These are phyloP conservation scores for Drosophila ambigua DNA, from an alignment of 1,140 invertebrate genomes.

Conservation along the genomic window DNA sequence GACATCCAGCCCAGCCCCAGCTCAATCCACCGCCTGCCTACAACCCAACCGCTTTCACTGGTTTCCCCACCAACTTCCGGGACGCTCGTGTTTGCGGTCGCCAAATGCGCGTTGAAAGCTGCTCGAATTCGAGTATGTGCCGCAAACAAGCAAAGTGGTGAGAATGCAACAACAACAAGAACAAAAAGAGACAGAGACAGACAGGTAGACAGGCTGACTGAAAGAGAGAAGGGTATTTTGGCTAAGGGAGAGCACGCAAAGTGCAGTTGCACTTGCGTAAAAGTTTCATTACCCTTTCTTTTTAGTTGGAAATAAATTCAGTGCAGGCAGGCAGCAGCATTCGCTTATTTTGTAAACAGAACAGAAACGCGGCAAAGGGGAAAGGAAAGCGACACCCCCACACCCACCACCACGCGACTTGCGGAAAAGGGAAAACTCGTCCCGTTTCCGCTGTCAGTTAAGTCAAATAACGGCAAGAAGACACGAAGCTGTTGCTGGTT, in stretches of 20 bases:
- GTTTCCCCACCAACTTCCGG: constrained; percentile 30
- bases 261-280: constrained; percentile 74
- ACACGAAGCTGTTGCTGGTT: constrained; percentile 54
- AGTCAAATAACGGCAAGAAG: constrained; percentile 61
- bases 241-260: constrained; percentile 54
- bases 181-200: constrained; percentile 2
- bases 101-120: constrained; percentile 52
- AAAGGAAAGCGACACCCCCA: background rate
- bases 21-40: background rate
- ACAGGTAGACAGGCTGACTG: background rate
- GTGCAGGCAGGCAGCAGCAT: constrained; percentile 68
- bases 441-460: constrained; percentile 65
- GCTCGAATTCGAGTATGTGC: constrained; percentile 23
- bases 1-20: background rate
- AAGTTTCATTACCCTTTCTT: constrained; percentile 56
- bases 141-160: constrained; percentile 69
- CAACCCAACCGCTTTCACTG: background rate
- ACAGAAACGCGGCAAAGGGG: constrained; percentile 5
- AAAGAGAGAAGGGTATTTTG: background rate
- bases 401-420: constrained; percentile 1
- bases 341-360: constrained; percentile 78
- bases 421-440: background rate
- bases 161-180: constrained; percentile 26
- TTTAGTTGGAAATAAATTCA: constrained; percentile 81
- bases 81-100: constrained; percentile 66